Evolutionary conservation across 2,888 invertebrate genomes (phyloP).

Genomic region (Cepaea hortensis): DNA sequence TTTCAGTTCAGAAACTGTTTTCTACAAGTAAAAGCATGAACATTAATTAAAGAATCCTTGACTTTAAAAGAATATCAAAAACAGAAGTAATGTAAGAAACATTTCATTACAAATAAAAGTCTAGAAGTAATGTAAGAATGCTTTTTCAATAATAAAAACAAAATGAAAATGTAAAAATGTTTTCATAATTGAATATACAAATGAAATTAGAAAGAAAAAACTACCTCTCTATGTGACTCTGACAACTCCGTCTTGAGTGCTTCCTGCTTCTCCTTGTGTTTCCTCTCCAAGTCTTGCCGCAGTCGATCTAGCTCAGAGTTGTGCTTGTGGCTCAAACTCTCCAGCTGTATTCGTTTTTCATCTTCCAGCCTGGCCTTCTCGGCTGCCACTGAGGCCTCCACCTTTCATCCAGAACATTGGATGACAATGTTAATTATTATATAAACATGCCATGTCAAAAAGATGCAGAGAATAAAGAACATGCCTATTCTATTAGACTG

Average conservation of each 20-base stretch:
- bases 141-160: too few relatives aligned
- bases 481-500: too few relatives aligned
- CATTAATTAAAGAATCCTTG: too few relatives aligned
- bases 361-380: slow-evolving; percentile 65
- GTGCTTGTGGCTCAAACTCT: slow-evolving; percentile 62
- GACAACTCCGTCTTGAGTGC: slow-evolving; percentile 56
- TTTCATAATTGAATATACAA: too few relatives aligned
- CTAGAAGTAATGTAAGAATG: too few relatives aligned
- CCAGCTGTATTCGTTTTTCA: slow-evolving; percentile 62
- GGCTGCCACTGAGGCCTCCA: slow-evolving; percentile 62
- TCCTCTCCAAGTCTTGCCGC: slow-evolving; percentile 64
- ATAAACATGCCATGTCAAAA: neutral
- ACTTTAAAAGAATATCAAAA: too few relatives aligned
- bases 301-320: slow-evolving; percentile 66
- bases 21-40: too few relatives aligned
- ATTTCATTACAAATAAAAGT: too few relatives aligned
- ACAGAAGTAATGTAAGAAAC: too few relatives aligned
- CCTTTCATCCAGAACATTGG: slow-evolving; percentile 52
- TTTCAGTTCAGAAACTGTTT: too few relatives aligned
- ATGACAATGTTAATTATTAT: neutral
- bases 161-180: too few relatives aligned
- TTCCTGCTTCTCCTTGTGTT: slow-evolving; percentile 62
- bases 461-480: neutral
- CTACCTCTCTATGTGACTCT: slow-evolving; percentile 64
- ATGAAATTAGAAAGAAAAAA: neutral